Evolutionary conservation across 2,797 vertebrate species (phyloP), one percentile per base, ranked within the genome.

Genomic region (Mormyrus hasselquistii): DNA sequence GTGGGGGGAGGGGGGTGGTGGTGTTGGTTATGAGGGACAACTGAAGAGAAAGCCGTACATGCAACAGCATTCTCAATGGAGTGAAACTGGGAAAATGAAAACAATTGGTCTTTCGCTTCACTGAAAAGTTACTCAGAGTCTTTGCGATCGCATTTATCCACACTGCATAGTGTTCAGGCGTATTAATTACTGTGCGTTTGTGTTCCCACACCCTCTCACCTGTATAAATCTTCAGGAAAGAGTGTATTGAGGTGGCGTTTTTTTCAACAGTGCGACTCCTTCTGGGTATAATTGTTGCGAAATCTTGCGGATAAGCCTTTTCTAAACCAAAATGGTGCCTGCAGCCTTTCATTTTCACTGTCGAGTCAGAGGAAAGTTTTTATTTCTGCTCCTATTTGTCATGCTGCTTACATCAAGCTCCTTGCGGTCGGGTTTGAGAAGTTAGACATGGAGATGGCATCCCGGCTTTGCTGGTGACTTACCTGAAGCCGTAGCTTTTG

Each of bases 1-100:
- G 50, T 29, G 25, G 25, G 90, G 16, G 50, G 8, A 10, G 10
- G 87, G 91, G 88, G 69, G 59, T 19, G 69, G 87, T 90, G 22
- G n/a, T 47, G 44, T 47, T 8, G 52, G 41, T 73, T 34, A 22
- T 86, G 82, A 90, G 90, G 22, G 49, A 69, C 14, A 86, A 85
- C 34, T 87, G 86, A 76, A 86, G 34, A 88, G 55, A 79, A 65
- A 44, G 38, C 73, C 22, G 19, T 55, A 86, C 53, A 49, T 7
- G 25, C 7, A 41, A 76, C 6, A 41, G 34, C 34, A 38, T 41
- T 76, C 69, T 76, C 34, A 2, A 16, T 19, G 34, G 14, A 41
- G 73, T 19, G 34, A 44, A 14, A 44, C 73, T 76, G 73, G 16
- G 73, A 7, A 76, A 41, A 76, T 76, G 38, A 76, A 76, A 76